These are phyloP conservation scores for Poecilia gillii DNA, from an alignment of 2,797 vertebrate species.

Conservation along the genomic window DNA sequence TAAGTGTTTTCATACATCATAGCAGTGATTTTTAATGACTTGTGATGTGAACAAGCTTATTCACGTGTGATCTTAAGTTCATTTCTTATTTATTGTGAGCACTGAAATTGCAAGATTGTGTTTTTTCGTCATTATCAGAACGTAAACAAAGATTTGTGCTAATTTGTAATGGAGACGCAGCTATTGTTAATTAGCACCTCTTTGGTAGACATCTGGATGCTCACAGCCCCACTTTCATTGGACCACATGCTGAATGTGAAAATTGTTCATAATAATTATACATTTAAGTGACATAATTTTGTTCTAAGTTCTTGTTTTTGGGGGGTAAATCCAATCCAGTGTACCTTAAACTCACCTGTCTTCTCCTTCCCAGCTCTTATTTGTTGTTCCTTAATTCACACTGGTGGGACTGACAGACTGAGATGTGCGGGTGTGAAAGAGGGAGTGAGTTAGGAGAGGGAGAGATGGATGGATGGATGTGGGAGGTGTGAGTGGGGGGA, in stretches of 20 bases:
- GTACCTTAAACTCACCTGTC: slow-evolving; percentile 66
- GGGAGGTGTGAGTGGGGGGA: slow-evolving; percentile 77
- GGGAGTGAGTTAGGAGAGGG: slow-evolving; percentile 82
- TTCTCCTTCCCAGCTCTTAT: slow-evolving; percentile 61
- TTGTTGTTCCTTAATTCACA: slow-evolving; percentile 71
- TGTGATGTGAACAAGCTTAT: too few species aligned
- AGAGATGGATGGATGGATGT: slow-evolving; percentile 56
- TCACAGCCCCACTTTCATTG: slow-evolving; percentile 9
- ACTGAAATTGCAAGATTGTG: too few species aligned
- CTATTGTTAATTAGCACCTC: background rate
- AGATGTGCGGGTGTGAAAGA: slow-evolving; percentile 70
- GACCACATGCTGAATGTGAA: background rate
- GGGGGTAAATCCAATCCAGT: slow-evolving; percentile 60
- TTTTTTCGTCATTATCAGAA: too few species aligned
- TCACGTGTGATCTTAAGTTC: too few species aligned
- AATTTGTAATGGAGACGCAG: too few species aligned
- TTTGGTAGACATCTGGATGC: slow-evolving; percentile 5
- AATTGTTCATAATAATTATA: background rate
- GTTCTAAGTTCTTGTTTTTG: slow-evolving; percentile 31
- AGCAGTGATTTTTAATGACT: too few species aligned
- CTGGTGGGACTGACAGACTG: slow-evolving; percentile 64
- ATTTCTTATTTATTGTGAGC: too few species aligned
- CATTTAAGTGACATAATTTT: background rate
- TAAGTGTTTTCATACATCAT: too few species aligned
- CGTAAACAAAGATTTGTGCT: too few species aligned